Conservation (phyloP, 2,888 invertebrate genomes). For the Penaeus monodon region DNA sequence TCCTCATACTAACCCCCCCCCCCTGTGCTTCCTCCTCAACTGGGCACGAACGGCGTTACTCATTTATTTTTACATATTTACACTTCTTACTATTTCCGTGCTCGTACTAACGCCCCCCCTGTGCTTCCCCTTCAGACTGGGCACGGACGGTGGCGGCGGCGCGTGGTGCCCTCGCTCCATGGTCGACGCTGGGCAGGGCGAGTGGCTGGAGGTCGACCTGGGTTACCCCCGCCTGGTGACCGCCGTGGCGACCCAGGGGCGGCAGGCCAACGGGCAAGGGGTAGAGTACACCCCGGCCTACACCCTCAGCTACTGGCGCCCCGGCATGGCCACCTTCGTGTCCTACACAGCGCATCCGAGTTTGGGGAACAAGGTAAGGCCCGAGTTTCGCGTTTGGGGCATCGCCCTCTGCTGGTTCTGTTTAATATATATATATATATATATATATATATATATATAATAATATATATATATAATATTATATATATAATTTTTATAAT, state of each 20-base stretch:
- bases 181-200: slow-evolving; percentile 77
- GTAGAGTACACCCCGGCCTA: slow-evolving; percentile 88
- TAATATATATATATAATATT: slow-evolving; percentile 14
- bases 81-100: not conserved
- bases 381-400: too few relatives aligned
- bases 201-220: slow-evolving; percentile 67
- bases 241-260: slow-evolving; percentile 79
- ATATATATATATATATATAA: slow-evolving; percentile 12
- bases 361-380: slow-evolving; percentile 49
- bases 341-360: slow-evolving; percentile 47
- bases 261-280: slow-evolving; percentile 92
- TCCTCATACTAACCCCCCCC: not conserved
- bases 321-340: slow-evolving; percentile 69
- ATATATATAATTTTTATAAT: too few relatives aligned
- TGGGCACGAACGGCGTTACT: slow-evolving; percentile 79
- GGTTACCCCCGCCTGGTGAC: slow-evolving; percentile 57
- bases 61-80: not conserved
- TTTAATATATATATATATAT: not conserved
- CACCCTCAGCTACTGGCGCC: slow-evolving; percentile 86
- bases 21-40: slow-evolving; percentile 70
- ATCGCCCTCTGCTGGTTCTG: not conserved
- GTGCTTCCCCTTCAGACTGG: slow-evolving; percentile 75
- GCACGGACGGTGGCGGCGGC: slow-evolving; percentile 85
- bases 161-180: slow-evolving; percentile 85
- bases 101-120: too few relatives aligned